These are phyloP conservation scores for Sarcophaga subvicina DNA, from an alignment of 2,888 invertebrate genomes.

Conservation along the genomic window DNA sequence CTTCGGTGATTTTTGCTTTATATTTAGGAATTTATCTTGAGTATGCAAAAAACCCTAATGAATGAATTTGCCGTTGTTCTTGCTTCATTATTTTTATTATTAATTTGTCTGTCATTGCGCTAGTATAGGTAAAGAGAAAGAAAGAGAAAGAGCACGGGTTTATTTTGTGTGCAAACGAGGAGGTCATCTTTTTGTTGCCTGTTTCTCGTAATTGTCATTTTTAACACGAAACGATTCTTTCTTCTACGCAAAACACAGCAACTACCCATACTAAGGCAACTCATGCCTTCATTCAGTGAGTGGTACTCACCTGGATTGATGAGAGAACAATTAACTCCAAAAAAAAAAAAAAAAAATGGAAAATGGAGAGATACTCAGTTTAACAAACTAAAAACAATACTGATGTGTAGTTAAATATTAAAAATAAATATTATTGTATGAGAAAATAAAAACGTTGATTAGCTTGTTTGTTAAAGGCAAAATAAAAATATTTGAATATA, in stretches of 20 bases:
- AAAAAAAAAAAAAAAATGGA: no score
- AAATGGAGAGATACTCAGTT: not conserved
- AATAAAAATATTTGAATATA: no score
- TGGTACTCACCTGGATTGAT: slow-evolving; percentile 33
- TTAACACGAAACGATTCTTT: slow-evolving; percentile 47
- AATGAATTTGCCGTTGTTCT: slow-evolving; percentile 31
- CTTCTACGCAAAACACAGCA: not conserved
- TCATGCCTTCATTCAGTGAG: not conserved
- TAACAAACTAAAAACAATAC: not conserved
- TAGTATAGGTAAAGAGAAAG: slow-evolving; percentile 14
- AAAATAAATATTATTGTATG: no score
- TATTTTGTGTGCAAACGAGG: slow-evolving; percentile 41
- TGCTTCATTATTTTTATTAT: slow-evolving; percentile 14
- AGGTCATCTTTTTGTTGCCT: slow-evolving; percentile 57
- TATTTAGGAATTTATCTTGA: not conserved
- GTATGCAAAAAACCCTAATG: not conserved
- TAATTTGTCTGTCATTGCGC: slow-evolving; percentile 30
- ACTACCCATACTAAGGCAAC: not conserved
- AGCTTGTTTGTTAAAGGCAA: no score
- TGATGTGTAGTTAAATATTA: no score
- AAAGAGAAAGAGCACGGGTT: slow-evolving; percentile 40
- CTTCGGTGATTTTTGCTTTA: slow-evolving; percentile 9
- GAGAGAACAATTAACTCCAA: not conserved
- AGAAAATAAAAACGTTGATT: no score
- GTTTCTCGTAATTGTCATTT: slow-evolving; percentile 43